Evolutionary conservation across 2,888 invertebrate species (phyloP).

Genomic region (Belgica antarctica): DNA sequence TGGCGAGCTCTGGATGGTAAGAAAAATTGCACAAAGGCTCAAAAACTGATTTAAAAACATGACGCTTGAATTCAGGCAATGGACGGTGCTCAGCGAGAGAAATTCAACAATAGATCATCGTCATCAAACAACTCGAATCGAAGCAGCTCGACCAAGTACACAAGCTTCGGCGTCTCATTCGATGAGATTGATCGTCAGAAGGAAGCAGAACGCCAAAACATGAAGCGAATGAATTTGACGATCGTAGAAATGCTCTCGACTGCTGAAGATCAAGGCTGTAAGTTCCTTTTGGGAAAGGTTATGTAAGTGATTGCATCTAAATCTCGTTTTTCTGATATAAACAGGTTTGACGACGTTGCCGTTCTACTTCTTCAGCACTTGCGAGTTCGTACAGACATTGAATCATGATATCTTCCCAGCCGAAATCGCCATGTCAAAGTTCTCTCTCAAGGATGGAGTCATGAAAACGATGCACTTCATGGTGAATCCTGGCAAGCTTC

Average conservation of each 20-base stretch:
- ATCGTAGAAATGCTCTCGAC: neutral
- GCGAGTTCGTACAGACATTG: neutral
- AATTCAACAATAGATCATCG: neutral
- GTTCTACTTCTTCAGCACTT: conserved; percentile 18
- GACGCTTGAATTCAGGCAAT: neutral
- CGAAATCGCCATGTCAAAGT: conserved; percentile 34
- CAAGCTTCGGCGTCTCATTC: neutral
- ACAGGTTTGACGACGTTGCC: neutral
- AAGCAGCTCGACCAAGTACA: neutral
- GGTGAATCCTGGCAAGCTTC: conserved; percentile 35
- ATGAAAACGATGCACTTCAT: conserved; percentile 9
- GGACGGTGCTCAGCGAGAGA: neutral
- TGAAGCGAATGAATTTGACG: neutral
- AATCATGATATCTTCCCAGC: conserved; percentile 35
- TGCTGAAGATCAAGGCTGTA: neutral
- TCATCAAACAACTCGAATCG: neutral
- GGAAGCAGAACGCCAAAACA: neutral
- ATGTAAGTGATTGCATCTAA: too few relatives aligned
- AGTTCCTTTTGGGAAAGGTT: too few relatives aligned
- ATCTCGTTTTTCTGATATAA: neutral
- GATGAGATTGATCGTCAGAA: neutral
- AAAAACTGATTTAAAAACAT: neutral
- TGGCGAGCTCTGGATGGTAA: neutral
- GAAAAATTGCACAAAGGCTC: neutral
- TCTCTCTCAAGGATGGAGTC: conserved; percentile 25